Percentiles rank a stretch among this genome's conserved stretches.
These are phyloP conservation scores for Bombus waltoni DNA, from an alignment of 1,140 invertebrate species.

Conservation along the genomic window DNA sequence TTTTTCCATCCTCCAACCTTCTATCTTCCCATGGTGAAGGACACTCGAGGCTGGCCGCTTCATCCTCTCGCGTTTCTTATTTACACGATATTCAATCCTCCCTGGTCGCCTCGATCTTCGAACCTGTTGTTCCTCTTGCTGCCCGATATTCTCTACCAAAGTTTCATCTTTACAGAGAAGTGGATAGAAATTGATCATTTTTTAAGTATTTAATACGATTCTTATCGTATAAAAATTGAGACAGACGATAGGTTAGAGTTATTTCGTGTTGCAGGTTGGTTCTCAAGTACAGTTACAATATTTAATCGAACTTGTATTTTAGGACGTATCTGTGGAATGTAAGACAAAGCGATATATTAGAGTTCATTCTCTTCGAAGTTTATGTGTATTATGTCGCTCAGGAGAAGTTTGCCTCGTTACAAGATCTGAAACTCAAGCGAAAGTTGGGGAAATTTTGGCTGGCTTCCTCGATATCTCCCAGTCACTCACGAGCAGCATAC, in stretches of 20 bases:
- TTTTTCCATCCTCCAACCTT: slow-evolving; percentile 15
- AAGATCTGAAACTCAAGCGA: not conserved
- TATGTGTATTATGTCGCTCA: not conserved
- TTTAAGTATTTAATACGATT: not conserved
- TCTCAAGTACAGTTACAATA: not conserved
- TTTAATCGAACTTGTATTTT: not conserved
- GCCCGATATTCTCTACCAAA: not conserved
- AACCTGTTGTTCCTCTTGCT: not conserved
- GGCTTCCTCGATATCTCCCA: not conserved
- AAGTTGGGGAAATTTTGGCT: not conserved
- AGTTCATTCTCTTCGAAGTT: not conserved
- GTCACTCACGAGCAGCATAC: not conserved
- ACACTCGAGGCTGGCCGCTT: slow-evolving; percentile 8
- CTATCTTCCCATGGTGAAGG: not conserved
- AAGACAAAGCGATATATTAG: not conserved
- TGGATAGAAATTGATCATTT: not conserved
- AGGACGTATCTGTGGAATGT: not conserved
- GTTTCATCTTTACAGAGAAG: not conserved
- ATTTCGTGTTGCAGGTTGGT: too few species aligned
- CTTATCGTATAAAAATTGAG: too few species aligned
- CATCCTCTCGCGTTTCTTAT: not conserved
- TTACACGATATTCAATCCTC: not conserved
- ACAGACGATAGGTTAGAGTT: too few species aligned
- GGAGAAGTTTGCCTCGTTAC: slow-evolving; percentile 1
- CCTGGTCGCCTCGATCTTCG: not conserved